A percentile compares a stretch with the other conserved stretches of the same genome.
These are phyloP conservation scores for Ptilorrhoa leucosticta DNA, from an alignment of 2,113 vertebrate genomes.

Conservation along the genomic window DNA sequence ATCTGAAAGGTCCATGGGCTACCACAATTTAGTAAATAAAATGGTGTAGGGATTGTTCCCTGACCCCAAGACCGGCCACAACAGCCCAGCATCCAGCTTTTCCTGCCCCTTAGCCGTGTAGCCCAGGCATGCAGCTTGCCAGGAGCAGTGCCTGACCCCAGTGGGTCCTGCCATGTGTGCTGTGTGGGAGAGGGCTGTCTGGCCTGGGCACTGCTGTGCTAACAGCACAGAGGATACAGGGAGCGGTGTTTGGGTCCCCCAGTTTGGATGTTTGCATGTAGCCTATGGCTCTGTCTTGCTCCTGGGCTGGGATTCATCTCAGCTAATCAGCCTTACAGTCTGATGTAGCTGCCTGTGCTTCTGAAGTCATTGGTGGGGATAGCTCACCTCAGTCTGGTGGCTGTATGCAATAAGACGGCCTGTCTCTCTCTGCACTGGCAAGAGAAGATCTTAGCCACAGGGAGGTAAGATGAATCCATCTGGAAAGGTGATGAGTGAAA, in stretches of 20 bases:
- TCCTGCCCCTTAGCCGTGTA: not conserved
- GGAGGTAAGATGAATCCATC: not conserved
- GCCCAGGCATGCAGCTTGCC: not conserved
- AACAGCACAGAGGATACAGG: not conserved
- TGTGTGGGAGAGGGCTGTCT: not conserved
- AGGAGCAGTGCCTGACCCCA: not conserved
- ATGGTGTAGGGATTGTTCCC: not conserved
- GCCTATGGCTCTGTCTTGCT: not conserved
- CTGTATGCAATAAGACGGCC: not conserved
- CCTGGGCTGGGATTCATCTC: not conserved
- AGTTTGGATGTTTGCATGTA: not conserved
- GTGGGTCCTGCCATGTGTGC: rapidly evolving
- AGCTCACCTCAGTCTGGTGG: not conserved
- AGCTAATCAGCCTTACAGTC: not conserved
- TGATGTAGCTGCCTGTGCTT: not conserved
- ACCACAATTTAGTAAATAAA: not conserved
- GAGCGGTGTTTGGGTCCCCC: rapidly evolving
- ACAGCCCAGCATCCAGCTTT: not conserved
- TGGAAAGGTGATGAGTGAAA: not conserved
- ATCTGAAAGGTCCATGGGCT: not conserved
- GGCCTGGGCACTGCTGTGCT: not conserved
- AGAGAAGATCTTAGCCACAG: not conserved
- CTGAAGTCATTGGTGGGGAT: not conserved
- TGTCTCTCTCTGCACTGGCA: not conserved
- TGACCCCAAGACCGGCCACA: not conserved